A percentile compares a stretch with the other conserved stretches of the same genome.
phyloP scores from a whole-genome alignment of 1,140 invertebrate genomes.

The Philopotamus ludificatus region DNA sequence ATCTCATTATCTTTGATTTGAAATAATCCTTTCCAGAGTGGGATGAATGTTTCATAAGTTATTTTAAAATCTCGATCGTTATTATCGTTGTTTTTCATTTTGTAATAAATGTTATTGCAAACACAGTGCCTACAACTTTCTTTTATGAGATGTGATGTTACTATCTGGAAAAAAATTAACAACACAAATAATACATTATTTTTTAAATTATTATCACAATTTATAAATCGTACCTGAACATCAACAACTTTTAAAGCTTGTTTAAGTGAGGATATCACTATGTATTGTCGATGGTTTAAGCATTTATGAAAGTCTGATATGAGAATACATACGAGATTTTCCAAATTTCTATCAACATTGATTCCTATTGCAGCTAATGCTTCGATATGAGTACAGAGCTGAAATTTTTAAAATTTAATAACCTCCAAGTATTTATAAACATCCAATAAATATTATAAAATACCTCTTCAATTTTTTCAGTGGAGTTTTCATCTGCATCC shows the following conservation, averaged over 20 bases:
- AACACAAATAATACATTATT: not conserved
- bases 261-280: conserved; percentile 27
- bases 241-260: conserved; percentile 25
- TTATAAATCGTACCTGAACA: conserved; percentile 26
- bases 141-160: conserved; percentile 23
- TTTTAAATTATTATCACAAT: not conserved
- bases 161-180: conserved; percentile 10
- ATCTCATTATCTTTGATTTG: not conserved
- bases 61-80: not conserved
- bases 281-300: conserved; percentile 23
- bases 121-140: conserved; percentile 35
- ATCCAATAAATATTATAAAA: not conserved
- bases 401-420: too few relatives aligned
- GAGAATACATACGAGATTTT: conserved; percentile 21
- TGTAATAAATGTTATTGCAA: conserved; percentile 23
- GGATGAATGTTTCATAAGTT: conserved; percentile 33
- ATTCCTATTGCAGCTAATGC: conserved; percentile 27
- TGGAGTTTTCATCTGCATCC: conserved; percentile 15
- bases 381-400: conserved; percentile 37
- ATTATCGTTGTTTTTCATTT: too few relatives aligned
- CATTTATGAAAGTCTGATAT: conserved; percentile 34
- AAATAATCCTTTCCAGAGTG: conserved; percentile 31
- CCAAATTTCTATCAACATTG: conserved; percentile 12
- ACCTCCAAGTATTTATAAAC: not conserved
- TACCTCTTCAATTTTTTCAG: conserved; percentile 25